Evolutionary conservation across 2,888 invertebrate genomes (phyloP), one percentile per base, ranked within the genome.

Genomic region (Tanytarsus gracilentus): DNA sequence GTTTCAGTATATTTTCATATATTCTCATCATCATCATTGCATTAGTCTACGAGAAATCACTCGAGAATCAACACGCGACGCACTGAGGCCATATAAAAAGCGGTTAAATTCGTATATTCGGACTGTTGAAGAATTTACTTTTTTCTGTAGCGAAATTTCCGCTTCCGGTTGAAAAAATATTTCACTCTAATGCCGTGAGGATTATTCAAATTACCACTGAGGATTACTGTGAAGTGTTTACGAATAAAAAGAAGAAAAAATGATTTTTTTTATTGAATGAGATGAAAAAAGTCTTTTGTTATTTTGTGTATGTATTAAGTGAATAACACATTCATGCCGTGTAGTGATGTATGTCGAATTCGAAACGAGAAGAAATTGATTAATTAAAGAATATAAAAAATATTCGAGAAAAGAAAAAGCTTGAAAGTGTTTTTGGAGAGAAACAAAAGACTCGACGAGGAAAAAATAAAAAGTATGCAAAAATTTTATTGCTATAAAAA

Each of bases 151-250:
- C 21, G 18, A 18, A 40, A 40, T 40, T 40, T 40, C 40, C 40
- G 44, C 44, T 44, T 44, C 44, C 44, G 44, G 44, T 44, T 36
- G n/a, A n/a, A n/a, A n/a, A n/a, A n/a, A n/a, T n/a, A n/a, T n/a
- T n/a, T n/a, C n/a, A n/a, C n/a, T n/a, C n/a, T n/a, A n/a, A n/a
- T n/a, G n/a, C n/a, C n/a, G n/a, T n/a, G n/a, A n/a, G n/a, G n/a
- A n/a, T n/a, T n/a, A n/a, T n/a, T n/a, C n/a, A n/a, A n/a, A n/a
- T n/a, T n/a, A n/a, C n/a, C n/a, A n/a, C n/a, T n/a, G n/a, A n/a
- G n/a, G n/a, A n/a, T n/a, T n/a, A n/a, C n/a, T n/a, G n/a, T n/a
- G n/a, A n/a, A n/a, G n/a, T n/a, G n/a, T n/a, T n/a, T n/a, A n/a
- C n/a, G n/a, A n/a, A n/a, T n/a, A n/a, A n/a, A n/a, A n/a, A n/a